Base-by-base conservation (phyloP, 2,888 invertebrate species). In the Anorthoa munda region DNA sequence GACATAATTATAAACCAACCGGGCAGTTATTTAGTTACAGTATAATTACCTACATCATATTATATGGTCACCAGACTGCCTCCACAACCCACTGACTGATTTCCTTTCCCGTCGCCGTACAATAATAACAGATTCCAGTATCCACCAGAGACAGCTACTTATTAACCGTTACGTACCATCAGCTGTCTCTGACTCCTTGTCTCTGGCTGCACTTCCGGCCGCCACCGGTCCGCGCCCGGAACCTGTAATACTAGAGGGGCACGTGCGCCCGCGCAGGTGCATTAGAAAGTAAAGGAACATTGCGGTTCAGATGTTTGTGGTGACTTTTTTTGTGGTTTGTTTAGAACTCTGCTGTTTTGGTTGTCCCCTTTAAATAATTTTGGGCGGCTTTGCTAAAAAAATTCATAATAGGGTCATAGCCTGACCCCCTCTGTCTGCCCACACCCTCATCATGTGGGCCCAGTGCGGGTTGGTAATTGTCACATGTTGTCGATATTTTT, bases 211-310 rank as follows among this genome's bases (percentile, higher is more conserved):
- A 46, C 65, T 82, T 79, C 83, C 79, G 83, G 48, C 26, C 15
- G 61, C 31, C 23, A 53, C 53, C 75, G 45, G 51, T 45, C 15
- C 7, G 21, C 55, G n/a, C 63, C 63, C 70, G 61, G 74, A 82
- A 66, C 17, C 45, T 75, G 74, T 77, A 71, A 69, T 39, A 61
- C 53, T 15, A 83, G 53, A 67, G 58, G 66, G 71, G 61, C 84
- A 59, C 82, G 75, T 80, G 68, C 79, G 79, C 70, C 65, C 58
- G 81, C 81, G 70, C 81, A 75, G 65, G 69, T 58, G 71, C 72
- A 55, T 21, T 77, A 73, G 69, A 84, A 75, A 79, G 69, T 66
- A 18, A 23, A 74, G 55, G 59, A 60, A 72, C 72, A 48, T 46
- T 59, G 61, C 39, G 66, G 53, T 60, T 55, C 45, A 26, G 26